Evolutionary conservation across 1,140 invertebrate species (phyloP), one percentile per base, ranked within the genome.

Genomic region (Vollenhovia emeryi): DNA sequence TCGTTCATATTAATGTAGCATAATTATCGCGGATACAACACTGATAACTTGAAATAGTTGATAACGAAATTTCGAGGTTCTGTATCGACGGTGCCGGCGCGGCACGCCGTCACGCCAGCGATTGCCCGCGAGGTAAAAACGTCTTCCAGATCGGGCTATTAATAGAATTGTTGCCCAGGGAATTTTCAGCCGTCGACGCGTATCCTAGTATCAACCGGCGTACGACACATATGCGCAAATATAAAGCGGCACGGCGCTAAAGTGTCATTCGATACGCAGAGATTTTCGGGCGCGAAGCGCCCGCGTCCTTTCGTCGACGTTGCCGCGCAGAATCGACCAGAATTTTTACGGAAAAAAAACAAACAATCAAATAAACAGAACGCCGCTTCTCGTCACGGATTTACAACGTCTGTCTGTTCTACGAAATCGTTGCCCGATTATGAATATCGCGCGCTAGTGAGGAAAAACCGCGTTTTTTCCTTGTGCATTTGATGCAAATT

Each of bases 81-180:
- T n/a, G n/a, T n/a, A n/a, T n/a, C n/a, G n/a, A n/a, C n/a, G n/a
- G n/a, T n/a, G n/a, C n/a, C n/a, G n/a, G n/a, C n/a, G n/a, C n/a
- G n/a, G 21, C 33, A 68, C 4, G 64, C 9, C 50, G 27, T 11
- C 11, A 45, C 36, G 18, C 8, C 40, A 11, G 18, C 78, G 78
- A 82, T 57, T 59, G 50, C 24, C n/a, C 7, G 52, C 52, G 36
- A 55, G 52, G n/a, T 82, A 82, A 82, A 82, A 82, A 82, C 73
- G 33, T 43, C 75, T 27, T 71, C n/a, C 27, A 82, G 24, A 82
- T 73, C 50, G 36, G 33, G 36, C 13, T 82, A 82, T 82, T 82
- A 82, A 82, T 82, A 82, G 78, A 82, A 48, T 73, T 57, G 78
- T 82, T 82, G 50, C 78, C 52, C 50, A 8, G 78, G 13, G 48